Percentiles rank a stretch among this genome's conserved stretches.
These are phyloP conservation scores for Penaeus chinensis DNA, from an alignment of 1,140 invertebrate species.

Conservation along the genomic window DNA sequence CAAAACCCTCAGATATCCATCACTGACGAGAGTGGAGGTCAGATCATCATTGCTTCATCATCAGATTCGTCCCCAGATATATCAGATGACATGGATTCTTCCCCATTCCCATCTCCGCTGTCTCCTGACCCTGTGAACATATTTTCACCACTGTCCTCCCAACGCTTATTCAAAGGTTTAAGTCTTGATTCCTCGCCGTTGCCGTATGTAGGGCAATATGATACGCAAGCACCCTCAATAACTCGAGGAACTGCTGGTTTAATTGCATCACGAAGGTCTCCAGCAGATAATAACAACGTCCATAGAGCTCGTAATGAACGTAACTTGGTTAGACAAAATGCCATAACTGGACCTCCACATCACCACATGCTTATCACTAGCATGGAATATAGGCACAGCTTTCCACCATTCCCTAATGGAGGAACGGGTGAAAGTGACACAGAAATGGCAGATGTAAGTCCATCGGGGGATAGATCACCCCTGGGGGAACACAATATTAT, in stretches of 20 bases:
- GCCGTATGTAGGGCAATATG: slow-evolving; percentile 71
- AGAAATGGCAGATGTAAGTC: slow-evolving; percentile 54
- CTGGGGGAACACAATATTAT: slow-evolving; percentile 47
- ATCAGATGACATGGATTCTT: slow-evolving; percentile 58
- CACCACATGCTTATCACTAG: slow-evolving; percentile 63
- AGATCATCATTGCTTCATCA: slow-evolving; percentile 77
- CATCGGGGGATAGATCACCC: slow-evolving; percentile 45
- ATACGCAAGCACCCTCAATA: slow-evolving; percentile 80
- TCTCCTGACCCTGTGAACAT: slow-evolving; percentile 36
- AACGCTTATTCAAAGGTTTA: slow-evolving; percentile 50
- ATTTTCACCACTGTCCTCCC: slow-evolving; percentile 45
- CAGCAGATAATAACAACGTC: slow-evolving; percentile 56
- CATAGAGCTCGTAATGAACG: slow-evolving; percentile 57
- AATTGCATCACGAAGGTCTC: slow-evolving; percentile 36
- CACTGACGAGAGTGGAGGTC: slow-evolving; percentile 88
- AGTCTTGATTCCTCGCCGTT: slow-evolving; percentile 67
- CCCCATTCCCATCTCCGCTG: slow-evolving; percentile 44
- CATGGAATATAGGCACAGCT: slow-evolving; percentile 62
- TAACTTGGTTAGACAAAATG: slow-evolving; percentile 61
- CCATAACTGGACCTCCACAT: slow-evolving; percentile 41
- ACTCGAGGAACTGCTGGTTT: slow-evolving; percentile 79
- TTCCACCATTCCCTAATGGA: slow-evolving; percentile 60
- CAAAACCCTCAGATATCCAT: slow-evolving; percentile 85
- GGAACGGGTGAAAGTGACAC: slow-evolving; percentile 54
- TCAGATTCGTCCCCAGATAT: slow-evolving; percentile 61